These are phyloP conservation scores for Cerceris rybyensis DNA, from an alignment of 2,888 invertebrate species.

Conservation along the genomic window DNA sequence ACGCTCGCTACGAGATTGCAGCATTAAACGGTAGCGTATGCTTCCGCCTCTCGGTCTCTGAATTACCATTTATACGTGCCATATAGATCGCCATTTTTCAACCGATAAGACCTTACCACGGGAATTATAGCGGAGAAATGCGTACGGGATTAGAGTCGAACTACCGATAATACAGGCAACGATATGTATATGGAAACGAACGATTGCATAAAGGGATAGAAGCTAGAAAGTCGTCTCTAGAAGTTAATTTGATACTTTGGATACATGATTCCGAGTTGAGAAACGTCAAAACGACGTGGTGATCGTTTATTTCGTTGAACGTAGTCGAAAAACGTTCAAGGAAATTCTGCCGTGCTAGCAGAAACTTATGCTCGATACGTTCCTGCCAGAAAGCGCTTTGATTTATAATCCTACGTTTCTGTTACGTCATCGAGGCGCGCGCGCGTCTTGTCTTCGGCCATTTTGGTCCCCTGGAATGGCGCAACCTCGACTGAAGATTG, in stretches of 20 bases:
- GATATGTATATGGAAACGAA: background rate
- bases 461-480: conserved; percentile 27
- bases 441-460: conserved; percentile 6
- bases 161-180: background rate
- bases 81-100: background rate
- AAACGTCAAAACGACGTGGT: background rate
- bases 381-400: conserved; percentile 25
- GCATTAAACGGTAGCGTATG: conserved; percentile 40
- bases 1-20: conserved; percentile 8
- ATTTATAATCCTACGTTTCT: conserved; percentile 53
- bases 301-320: background rate
- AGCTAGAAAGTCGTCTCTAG: no score
- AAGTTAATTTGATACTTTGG: no score
- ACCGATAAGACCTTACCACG: background rate
- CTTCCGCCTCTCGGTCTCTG: conserved; percentile 47
- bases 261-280: background rate
- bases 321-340: conserved; percentile 62
- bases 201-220: background rate
- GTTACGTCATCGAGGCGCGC: conserved; percentile 33
- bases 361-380: conserved; percentile 29
- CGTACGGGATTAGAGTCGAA: background rate
- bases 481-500: conserved; percentile 67
- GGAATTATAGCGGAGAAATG: conserved; percentile 13
- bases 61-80: conserved; percentile 38
- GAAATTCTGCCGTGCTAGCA: conserved; percentile 61